Base-by-base conservation (phyloP, 2,797 vertebrate genomes). In the Miichthys miiuy region DNA sequence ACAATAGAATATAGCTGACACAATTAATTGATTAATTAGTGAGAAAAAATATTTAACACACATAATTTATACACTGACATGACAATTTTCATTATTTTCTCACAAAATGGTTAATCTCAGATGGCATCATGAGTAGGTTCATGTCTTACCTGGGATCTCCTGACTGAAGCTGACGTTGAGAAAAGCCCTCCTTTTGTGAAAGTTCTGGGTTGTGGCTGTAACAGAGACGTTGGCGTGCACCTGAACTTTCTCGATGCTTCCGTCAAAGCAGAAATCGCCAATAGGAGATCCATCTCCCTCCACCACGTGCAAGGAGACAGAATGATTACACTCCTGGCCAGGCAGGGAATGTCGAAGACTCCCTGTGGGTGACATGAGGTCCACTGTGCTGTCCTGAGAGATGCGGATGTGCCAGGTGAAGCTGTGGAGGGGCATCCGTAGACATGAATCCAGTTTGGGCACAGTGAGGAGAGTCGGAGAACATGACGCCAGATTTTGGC, bases 391-490 rank as follows among this genome's bases (percentile, higher is more conserved):
- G 47, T 94, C 25, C 65, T 93, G 61, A 0, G 96, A 94, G 74
- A 95, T 90, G 14, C 27, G 83, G 25, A 99, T 23, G 79, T 94
- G 89, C 98, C 98, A 99, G 46, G 92, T 95, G 87, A 97, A 96
- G 80, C 84, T 95, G 2, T 93, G 90, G 20, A 98, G 94, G 0
- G 82, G 89, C 56, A 96, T 87, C 0, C 95, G 96, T 21, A 99
- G 91, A 6, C 85, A 94, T n/a, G 92, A 62, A 23, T 95, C 86
- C 85, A 94, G 55, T 0, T 34, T 0, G 1, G 97, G 97, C 23
- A 97, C 89, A 0, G 20, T 79, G 75, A 99, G 95, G 1, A 16
- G 9, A 57, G 86, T 82, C 38, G 68, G n/a, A 2, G 88, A 23
- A 88, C 97, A 98, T 1, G 62, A 64, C 0, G 66, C 17, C 34